Conservation (phyloP, 2,113 vertebrate genomes). For the Athene noctua region DNA sequence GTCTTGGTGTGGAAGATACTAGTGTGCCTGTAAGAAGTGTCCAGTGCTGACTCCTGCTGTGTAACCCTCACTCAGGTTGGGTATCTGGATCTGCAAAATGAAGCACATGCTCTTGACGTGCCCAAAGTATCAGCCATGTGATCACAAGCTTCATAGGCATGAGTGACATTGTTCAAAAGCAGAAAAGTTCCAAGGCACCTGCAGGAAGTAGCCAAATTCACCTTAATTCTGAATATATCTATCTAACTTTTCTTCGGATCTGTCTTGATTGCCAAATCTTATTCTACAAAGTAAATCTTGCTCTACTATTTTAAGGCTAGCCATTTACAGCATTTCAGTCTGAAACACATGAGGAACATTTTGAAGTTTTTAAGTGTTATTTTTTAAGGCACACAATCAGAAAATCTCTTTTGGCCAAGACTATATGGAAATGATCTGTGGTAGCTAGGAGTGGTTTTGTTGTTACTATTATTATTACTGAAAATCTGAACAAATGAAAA, state of each 20-base stretch:
- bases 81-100: neutral
- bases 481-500: neutral
- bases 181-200: neutral
- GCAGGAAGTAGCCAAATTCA: neutral
- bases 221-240: neutral
- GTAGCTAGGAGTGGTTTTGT: neutral
- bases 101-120: accelerated
- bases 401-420: neutral
- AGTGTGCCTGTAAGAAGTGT: neutral
- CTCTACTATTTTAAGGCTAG: neutral
- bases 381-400: neutral
- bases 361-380: neutral
- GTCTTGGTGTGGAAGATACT: neutral
- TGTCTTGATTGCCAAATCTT: neutral
- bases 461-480: neutral
- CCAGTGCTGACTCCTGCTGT: neutral
- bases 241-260: neutral
- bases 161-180: neutral
- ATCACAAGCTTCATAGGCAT: neutral
- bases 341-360: neutral
- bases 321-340: neutral
- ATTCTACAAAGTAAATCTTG: neutral
- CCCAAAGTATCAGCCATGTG: neutral
- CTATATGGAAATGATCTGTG: neutral
- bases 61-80: neutral